Evolutionary conservation across 2,113 vertebrate genomes (phyloP), one percentile per base, ranked within the genome.

Genomic region (Stomatorhinus ivindoensis): DNA sequence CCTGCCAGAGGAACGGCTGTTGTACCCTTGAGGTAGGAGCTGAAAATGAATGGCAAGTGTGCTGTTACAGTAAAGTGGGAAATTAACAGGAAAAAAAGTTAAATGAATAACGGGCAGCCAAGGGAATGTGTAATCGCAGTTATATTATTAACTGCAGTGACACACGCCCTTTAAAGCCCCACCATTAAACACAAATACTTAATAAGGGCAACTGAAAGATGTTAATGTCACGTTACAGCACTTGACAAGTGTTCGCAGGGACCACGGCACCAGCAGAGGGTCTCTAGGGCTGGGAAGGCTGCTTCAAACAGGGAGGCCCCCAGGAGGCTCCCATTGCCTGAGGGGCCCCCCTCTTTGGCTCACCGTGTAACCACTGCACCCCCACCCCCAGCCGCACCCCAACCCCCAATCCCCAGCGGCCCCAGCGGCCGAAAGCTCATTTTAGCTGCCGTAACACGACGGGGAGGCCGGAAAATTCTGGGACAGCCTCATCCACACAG

Each of bases 401-500:
- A 35, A 51, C 8, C 39, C 9, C 21, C 31, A 21, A 19, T 17
- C 35, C 15, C 2, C 55, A 58, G 61, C 35, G 15, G 5, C 31
- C 35, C 69, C 35, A 13, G 9, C 61, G 31, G 3, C 17, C 3
- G 11, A 55, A 87, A 53, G 19, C 42, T 65, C 10, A 13, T 19
- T 82, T 80, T 42, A 47, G 19, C 88, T 42, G 11, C 88, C 8
- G n/a, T 48, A 44, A 39, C 17, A 89, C 89, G 91, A 89, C 91
- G 46, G 87, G 76, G 89, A 86, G 84, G 88, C 90, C 82, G 93
- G 86, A 89, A 93, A 93, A 93, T 92, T 87, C 91, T 93, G 93
- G 94, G 93, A 92, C 94, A 94, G 91, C 94, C 93, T 93, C 91
- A 42, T 89, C 91, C 82, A 91, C 90, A 91, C 92, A 91, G 92